These are phyloP conservation scores for Hippopotamyrus pictus DNA, from an alignment of 2,797 vertebrate species.

Conservation along the genomic window DNA sequence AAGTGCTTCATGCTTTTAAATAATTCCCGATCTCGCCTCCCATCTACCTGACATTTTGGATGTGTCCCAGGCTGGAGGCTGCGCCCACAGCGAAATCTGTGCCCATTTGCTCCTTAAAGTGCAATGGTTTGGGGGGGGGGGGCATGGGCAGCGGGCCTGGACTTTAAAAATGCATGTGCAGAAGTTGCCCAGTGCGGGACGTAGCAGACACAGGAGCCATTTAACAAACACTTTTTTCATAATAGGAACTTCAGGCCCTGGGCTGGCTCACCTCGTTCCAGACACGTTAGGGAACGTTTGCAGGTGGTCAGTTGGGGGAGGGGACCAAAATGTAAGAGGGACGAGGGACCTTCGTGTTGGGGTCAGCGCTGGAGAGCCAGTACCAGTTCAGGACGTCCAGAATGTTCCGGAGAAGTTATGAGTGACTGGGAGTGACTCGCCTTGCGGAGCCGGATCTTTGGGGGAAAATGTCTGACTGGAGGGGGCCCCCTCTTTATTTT, in stretches of 20 bases:
- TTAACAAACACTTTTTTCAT: background rate
- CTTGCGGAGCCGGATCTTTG: constrained; percentile 41
- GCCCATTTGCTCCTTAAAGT: constrained; percentile 60
- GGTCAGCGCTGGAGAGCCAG: background rate
- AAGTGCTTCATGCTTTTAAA: constrained; percentile 54
- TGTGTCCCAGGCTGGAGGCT: constrained; percentile 40
- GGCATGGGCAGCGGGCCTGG: constrained; percentile 40
- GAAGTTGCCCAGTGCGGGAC: constrained; percentile 52
- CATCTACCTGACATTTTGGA: constrained; percentile 32
- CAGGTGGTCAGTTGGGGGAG: background rate
- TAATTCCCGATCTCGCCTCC: constrained; percentile 35
- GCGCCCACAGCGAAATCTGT: constrained; percentile 60
- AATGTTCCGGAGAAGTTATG: background rate
- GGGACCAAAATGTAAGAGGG: background rate
- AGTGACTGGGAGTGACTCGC: background rate
- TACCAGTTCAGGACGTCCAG: background rate
- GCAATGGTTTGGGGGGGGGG: constrained; percentile 52
- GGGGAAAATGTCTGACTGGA: constrained; percentile 52
- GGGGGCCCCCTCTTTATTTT: constrained; percentile 58
- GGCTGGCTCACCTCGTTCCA: background rate
- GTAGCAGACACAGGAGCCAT: background rate
- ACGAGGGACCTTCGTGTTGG: background rate
- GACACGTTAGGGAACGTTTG: background rate
- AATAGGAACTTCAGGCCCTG: background rate
- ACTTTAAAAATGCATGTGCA: constrained; percentile 67